Evolutionary conservation across 2,888 invertebrate species (phyloP), one percentile per base, ranked within the genome.

Genomic region (Neocrepidodera transversa): DNA sequence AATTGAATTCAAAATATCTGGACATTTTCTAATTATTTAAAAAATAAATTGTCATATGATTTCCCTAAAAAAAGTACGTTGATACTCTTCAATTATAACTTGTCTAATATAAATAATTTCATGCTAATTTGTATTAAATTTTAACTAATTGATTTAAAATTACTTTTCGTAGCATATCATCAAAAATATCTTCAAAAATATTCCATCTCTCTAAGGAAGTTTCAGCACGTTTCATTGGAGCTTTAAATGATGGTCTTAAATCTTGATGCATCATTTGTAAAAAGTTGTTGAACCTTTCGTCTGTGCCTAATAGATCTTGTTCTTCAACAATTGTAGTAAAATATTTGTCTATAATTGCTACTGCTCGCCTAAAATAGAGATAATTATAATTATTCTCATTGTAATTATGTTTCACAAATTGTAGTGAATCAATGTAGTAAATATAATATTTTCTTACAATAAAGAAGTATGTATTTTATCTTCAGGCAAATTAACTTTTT

Each of bases 381-480:
- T 13, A n/a, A 43, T n/a, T n/a, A n/a, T n/a, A n/a, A n/a, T n/a
- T n/a, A n/a, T n/a, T n/a, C n/a, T n/a, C n/a, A n/a, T n/a, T 61
- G n/a, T 13, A 18, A n/a, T n/a, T n/a, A n/a, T n/a, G n/a, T n/a
- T n/a, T n/a, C n/a, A n/a, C n/a, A 20, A 11, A 40, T 20, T 38
- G n/a, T n/a, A n/a, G n/a, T n/a, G n/a, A n/a, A n/a, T n/a, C n/a
- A n/a, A n/a, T n/a, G n/a, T n/a, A n/a, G n/a, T n/a, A n/a, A n/a
- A n/a, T n/a, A n/a, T n/a, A n/a, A n/a, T n/a, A n/a, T n/a, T n/a
- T n/a, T 20, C 71, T 71, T 78, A 91, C 91, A 82, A 84, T 8
- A 95, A 82, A 63, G 92, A 93, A 52, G 90, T 88, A 83, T 96
- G 96, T 30, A 93, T 81, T 68, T 84, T 86, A 30, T 90, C 89